phyloP scores from a whole-genome alignment of 2,888 invertebrate species.

The Theristus sp. region DNA sequence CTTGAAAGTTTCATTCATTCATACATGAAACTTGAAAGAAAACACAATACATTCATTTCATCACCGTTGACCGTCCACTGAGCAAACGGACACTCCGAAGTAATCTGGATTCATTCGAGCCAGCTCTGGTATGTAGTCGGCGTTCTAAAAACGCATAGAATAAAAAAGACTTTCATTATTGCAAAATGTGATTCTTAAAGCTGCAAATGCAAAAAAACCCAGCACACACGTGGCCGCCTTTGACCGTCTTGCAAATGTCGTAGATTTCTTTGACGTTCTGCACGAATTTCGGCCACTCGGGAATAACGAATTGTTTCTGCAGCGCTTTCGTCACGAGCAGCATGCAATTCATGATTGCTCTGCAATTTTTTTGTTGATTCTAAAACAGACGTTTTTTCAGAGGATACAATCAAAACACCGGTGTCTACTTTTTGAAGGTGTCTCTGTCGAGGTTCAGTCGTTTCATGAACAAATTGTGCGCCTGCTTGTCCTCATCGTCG shows the following conservation, averaged over 20 bases:
- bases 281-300: slow-evolving; percentile 71
- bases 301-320: slow-evolving; percentile 78
- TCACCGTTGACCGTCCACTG: slow-evolving; percentile 66
- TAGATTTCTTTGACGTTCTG: slow-evolving; percentile 82
- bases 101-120: slow-evolving; percentile 61
- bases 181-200: neutral
- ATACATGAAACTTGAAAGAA: neutral
- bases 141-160: slow-evolving; percentile 42
- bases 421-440: neutral
- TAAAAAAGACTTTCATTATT: neutral
- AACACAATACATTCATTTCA: neutral
- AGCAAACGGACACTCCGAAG: slow-evolving; percentile 84
- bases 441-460: neutral
- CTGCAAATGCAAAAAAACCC: too few relatives aligned
- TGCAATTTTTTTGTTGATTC: slow-evolving; percentile 10
- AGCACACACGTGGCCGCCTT: slow-evolving; percentile 39
- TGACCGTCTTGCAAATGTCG: slow-evolving; percentile 66
- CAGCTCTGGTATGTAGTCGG: slow-evolving; percentile 80
- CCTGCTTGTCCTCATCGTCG: neutral
- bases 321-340: slow-evolving; percentile 76
- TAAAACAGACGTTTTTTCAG: too few relatives aligned
- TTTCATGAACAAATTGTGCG: neutral
- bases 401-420: too few relatives aligned
- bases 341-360: slow-evolving; percentile 48
- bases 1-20: too few relatives aligned